A percentile compares a stretch with the other conserved stretches of the same genome.
These are phyloP conservation scores for Cavia aperea DNA, from an alignment of 2,113 vertebrate genomes.

Conservation along the genomic window DNA sequence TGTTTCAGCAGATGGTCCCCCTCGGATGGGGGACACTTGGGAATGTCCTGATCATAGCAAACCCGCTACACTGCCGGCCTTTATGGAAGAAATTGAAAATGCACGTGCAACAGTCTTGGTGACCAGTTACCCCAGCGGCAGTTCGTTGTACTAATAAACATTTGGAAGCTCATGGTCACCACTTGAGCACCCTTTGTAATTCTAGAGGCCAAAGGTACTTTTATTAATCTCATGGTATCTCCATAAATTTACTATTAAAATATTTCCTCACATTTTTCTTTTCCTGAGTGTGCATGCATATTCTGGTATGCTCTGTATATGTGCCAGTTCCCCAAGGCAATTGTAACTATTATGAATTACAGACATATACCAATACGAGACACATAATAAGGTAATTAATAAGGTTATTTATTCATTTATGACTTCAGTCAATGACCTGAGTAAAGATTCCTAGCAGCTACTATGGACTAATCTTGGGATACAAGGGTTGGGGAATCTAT, in stretches of 20 bases:
- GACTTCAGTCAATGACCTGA: neutral
- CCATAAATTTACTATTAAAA: neutral
- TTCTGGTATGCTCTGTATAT: neutral
- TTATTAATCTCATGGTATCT: neutral
- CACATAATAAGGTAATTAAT: neutral
- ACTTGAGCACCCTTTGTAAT: neutral
- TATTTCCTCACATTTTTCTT: neutral
- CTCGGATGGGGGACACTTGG: neutral
- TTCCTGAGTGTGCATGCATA: neutral
- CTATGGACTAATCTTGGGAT: neutral
- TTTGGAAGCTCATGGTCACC: neutral
- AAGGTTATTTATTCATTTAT: neutral
- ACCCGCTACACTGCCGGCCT: neutral
- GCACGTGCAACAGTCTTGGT: neutral
- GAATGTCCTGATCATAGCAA: neutral
- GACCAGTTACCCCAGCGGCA: neutral
- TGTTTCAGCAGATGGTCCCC: neutral
- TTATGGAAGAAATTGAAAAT: neutral
- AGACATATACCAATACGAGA: neutral
- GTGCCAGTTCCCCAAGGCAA: neutral
- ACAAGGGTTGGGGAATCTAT: neutral
- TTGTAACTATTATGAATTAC: neutral
- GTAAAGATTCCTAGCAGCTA: neutral
- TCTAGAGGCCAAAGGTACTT: neutral
- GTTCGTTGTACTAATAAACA: neutral